Percentiles rank a stretch among this genome's conserved stretches.
These are phyloP conservation scores for Cercopithecus mona DNA, from an alignment of 2,113 vertebrate genomes.

Conservation along the genomic window DNA sequence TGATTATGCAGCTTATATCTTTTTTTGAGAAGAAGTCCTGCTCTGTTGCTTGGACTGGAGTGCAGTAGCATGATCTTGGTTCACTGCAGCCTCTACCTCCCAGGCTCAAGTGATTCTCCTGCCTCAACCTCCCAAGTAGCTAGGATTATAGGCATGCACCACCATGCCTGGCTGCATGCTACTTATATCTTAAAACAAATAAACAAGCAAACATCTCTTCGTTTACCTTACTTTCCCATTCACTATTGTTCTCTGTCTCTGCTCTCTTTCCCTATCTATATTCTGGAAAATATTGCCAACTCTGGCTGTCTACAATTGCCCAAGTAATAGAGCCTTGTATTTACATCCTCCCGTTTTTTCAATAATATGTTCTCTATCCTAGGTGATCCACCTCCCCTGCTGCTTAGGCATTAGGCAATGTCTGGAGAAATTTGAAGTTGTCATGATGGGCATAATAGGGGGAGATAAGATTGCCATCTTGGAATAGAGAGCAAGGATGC, in stretches of 20 bases:
- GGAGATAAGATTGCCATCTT: not conserved
- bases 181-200: not conserved
- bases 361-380: not conserved
- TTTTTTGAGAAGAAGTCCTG: too few species aligned
- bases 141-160: too few species aligned
- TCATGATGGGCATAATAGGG: not conserved
- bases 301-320: not conserved
- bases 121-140: too few species aligned
- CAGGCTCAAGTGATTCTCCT: too few species aligned
- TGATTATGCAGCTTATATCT: not conserved
- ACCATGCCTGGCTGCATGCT: not conserved
- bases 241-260: not conserved
- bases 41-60: too few species aligned
- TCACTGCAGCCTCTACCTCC: too few species aligned
- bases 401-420: not conserved
- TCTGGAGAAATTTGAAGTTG: not conserved
- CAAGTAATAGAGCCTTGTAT: not conserved
- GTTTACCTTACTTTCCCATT: not conserved
- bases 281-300: not conserved
- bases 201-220: not conserved
- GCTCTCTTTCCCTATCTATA: not conserved
- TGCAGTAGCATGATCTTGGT: too few species aligned
- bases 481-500: not conserved
- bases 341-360: not conserved
- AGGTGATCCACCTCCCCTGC: not conserved